These are phyloP conservation scores for Carcina quercana DNA, from an alignment of 2,888 invertebrate genomes.

Conservation along the genomic window DNA sequence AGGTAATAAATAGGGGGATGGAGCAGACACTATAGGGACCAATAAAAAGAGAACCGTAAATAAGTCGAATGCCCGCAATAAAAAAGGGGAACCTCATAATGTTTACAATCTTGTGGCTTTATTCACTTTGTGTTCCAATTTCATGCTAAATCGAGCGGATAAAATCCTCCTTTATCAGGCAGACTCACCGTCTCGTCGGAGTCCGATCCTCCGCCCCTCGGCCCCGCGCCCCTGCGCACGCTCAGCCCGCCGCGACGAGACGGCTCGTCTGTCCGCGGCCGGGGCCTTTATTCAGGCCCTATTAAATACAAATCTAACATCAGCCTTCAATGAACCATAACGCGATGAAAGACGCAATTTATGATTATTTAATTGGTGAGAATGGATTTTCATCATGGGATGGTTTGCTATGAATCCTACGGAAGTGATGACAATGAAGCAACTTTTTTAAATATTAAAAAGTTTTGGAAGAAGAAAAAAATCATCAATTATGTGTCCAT, in stretches of 20 bases:
- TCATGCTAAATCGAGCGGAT: slow-evolving; percentile 74
- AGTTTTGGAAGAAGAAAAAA: too few relatives aligned
- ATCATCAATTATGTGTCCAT: too few relatives aligned
- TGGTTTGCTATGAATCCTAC: slow-evolving; percentile 25
- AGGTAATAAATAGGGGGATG: slow-evolving; percentile 66
- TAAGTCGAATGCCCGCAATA: slow-evolving; percentile 62
- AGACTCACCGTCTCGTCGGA: slow-evolving; percentile 63
- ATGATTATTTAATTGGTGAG: slow-evolving; percentile 55
- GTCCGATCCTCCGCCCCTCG: slow-evolving; percentile 18
- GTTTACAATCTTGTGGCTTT: slow-evolving; percentile 74
- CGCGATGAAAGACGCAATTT: slow-evolving; percentile 50
- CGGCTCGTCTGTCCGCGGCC: slow-evolving; percentile 18
- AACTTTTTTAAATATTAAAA: too few relatives aligned
- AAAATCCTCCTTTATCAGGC: slow-evolving; percentile 70
- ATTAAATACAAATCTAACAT: slow-evolving; percentile 61
- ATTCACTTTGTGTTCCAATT: slow-evolving; percentile 75
- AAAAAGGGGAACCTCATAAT: slow-evolving; percentile 71
- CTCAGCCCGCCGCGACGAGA: slow-evolving; percentile 10
- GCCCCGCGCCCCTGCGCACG: slow-evolving; percentile 12
- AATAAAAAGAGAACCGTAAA: slow-evolving; percentile 70
- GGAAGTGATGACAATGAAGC: too few relatives aligned
- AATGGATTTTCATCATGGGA: slow-evolving; percentile 29
- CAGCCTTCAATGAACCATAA: slow-evolving; percentile 50
- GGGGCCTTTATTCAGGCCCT: slow-evolving; percentile 30
- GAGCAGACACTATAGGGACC: slow-evolving; percentile 51